Evolutionary conservation across 2,797 vertebrate genomes (phyloP), one percentile per base, ranked within the genome.

Genomic region (Remorina albescens): DNA sequence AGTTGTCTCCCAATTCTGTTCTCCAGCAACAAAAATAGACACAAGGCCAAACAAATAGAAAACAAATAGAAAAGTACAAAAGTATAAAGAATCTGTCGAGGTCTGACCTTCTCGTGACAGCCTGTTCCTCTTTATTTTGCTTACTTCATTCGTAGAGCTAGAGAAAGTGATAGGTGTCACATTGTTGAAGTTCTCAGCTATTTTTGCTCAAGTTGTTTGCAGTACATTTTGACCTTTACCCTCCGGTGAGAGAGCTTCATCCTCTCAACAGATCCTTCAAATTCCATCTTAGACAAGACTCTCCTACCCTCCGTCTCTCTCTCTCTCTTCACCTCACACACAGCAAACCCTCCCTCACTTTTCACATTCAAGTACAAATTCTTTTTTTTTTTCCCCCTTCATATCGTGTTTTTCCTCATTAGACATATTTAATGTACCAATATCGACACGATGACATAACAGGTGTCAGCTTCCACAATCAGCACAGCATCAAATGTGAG

Each of bases 141-240:
- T 63, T 54, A 41, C 36, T 30, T 69, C 42, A 50, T 47, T 28
- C 61, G 36, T 19, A 66, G 61, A 57, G 42, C n/a, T 63, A 56
- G 46, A 19, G n/a, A 70, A 67, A 77, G 42, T 64, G 76, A 82
- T 47, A 62, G 55, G 15, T 78, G 61, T 67, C 75, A 69, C 30
- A 56, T 19, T 50, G 32, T 58, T 42, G 18, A 57, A 36, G 30
- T 50, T 74, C 76, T 60, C 11, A 15, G n/a, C 26, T 77, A 67
- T 81, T 62, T 78, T 65, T 68, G 23, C 55, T 36, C 1, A 23
- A 63, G 61, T 70, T 3, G 5, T 58, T 65, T 51, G 26, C 28
- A 57, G 34, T 39, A 23, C 34, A n/a, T 44, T 67, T 75, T 76
- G 64, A 77, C 62, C 78, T 76, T 74, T 84, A 58, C 51, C 85